Percentiles rank a stretch among this genome's conserved stretches.
Conservation (phyloP, 2,888 invertebrate species). For the Drosophila borealis region DNA sequence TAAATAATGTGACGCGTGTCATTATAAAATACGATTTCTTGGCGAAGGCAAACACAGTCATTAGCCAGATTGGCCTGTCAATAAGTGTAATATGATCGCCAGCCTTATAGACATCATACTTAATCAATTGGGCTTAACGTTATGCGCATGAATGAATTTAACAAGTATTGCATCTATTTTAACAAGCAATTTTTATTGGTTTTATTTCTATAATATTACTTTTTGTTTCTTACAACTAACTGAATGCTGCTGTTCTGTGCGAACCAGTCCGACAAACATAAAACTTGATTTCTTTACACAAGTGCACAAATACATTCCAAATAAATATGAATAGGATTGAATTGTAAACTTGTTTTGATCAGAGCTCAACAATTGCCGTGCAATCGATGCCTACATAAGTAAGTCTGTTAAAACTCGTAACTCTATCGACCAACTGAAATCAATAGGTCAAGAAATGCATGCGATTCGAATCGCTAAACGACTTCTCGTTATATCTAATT, state of each 20-base stretch:
- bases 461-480: constrained; percentile 10
- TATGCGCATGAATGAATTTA: constrained; percentile 37
- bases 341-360: constrained; percentile 37
- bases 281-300: constrained; percentile 28
- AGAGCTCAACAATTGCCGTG: constrained; percentile 3
- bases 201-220: not conserved
- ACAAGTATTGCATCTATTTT: not conserved
- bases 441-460: constrained; percentile 39
- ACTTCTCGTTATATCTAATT: constrained; percentile 11
- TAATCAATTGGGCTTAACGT: constrained; percentile 31
- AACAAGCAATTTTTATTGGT: not conserved
- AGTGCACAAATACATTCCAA: constrained; percentile 2
- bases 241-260: constrained; percentile 22
- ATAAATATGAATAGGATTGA: constrained; percentile 23
- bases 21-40: constrained; percentile 57
- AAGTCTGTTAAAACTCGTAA: not conserved
- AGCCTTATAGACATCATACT: constrained; percentile 9
- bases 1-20: constrained; percentile 42
- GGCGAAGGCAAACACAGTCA: constrained; percentile 57
- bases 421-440: not conserved
- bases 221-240: not conserved
- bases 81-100: constrained; percentile 22
- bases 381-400: constrained; percentile 25
- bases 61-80: constrained; percentile 23
- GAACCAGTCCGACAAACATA: constrained; percentile 41